Base-by-base conservation (phyloP, 2,113 vertebrate species). In the Arizona elegans region DNA sequence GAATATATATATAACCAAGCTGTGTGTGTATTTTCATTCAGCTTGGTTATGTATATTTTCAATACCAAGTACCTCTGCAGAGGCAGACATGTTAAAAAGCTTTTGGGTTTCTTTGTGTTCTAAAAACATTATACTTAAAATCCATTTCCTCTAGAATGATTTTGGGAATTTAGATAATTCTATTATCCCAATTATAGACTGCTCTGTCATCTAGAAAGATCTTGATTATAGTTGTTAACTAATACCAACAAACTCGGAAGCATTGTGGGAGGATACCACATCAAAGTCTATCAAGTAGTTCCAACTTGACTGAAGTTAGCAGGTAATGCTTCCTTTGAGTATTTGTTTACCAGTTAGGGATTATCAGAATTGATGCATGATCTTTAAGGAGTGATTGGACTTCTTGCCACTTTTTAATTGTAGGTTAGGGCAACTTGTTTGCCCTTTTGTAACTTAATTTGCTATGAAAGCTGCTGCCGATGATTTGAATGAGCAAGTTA, bases 221-320 rank as follows among this genome's bases (percentile, higher is more conserved):
- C 50, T 88, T 91, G 54, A 23, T 91, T 62, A 87, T 33, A 29
- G 33, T 65, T 92, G 12, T n/a, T 90, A 47, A 52, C 58, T 43
- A 9, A 0, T 0, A 0, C 21, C 10, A 55, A 8, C 87, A 65
- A 52, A 89, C 6, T 1, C 13, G 29, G 11, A 10, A 2, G 85
- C 1, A 0, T 2, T 0, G 1, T 1, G 86, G 87, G 88, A 92
- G 65, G 52, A 2, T 50, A 33, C 91, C 10, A 0, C 1, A 0
- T 3, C 23, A 59, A 15, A 11, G 55, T 21, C 55, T 47, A 47
- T 86, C 38, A 26, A 8, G 12, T 38, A 55, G 56, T 56, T 54
- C n/a, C 13, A 52, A 52, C 19, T 54, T 91, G 85, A 87, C 43
- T 53, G 47, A 91, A 70, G 4, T 55, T 11, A 65, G 33, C 26